phyloP scores from a whole-genome alignment of 2,888 invertebrate species.

The Elmis aenea region DNA sequence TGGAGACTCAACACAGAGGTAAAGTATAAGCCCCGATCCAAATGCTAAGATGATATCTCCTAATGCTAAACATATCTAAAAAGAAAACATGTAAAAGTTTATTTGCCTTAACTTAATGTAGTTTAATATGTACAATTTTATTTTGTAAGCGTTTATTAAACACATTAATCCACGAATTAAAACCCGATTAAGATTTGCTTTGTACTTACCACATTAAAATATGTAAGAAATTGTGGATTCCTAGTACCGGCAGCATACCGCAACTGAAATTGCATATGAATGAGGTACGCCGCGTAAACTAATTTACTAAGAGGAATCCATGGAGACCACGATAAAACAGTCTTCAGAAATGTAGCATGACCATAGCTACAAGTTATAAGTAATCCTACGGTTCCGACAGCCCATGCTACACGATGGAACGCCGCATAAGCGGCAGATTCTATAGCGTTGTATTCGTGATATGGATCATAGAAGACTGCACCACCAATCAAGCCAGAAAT shows the following conservation, averaged over 20 bases:
- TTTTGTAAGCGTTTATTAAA: not conserved
- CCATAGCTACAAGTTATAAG: conserved; percentile 53
- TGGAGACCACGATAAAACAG: conserved; percentile 54
- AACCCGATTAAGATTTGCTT: not conserved
- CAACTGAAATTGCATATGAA: conserved; percentile 52
- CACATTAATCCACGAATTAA: not conserved
- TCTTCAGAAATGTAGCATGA: conserved; percentile 34
- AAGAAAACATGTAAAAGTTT: conserved; percentile 16
- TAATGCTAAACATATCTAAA: conserved; percentile 46
- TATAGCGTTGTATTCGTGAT: conserved; percentile 47
- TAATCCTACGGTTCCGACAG: conserved; percentile 48
- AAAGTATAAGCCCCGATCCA: conserved; percentile 47
- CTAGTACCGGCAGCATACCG: conserved; percentile 50
- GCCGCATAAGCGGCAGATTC: conserved; percentile 55
- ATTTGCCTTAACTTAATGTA: not conserved
- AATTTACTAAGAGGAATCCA: conserved; percentile 57
- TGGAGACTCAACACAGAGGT: conserved; percentile 54
- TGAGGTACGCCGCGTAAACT: conserved; percentile 56
- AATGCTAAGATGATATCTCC: conserved; percentile 51
- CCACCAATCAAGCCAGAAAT: conserved; percentile 48
- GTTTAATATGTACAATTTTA: no score
- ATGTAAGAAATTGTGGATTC: conserved; percentile 44
- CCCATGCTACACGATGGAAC: conserved; percentile 55
- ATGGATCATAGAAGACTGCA: conserved; percentile 49
- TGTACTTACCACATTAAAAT: conserved; percentile 43